Conservation (phyloP, 2,113 vertebrate genomes). For the Passer domesticus region DNA sequence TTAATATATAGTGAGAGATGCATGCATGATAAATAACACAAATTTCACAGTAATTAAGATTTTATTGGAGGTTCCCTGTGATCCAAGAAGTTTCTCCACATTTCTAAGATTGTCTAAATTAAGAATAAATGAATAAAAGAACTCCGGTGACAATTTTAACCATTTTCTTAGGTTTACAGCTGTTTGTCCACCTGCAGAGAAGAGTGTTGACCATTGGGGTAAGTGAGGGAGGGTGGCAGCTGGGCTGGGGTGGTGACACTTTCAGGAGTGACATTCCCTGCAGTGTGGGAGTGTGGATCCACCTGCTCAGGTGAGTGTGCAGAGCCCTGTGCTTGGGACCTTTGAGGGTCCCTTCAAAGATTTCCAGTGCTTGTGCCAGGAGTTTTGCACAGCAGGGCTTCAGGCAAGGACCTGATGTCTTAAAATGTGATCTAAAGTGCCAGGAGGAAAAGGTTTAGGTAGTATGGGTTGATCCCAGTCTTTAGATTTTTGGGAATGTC, state of each 20-base stretch:
- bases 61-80: neutral
- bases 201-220: neutral
- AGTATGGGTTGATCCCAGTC: fast-evolving
- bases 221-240: neutral
- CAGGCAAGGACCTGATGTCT: neutral
- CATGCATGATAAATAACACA: neutral
- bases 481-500: neutral
- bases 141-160: neutral
- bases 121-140: too few relatives aligned
- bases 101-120: neutral
- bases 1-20: neutral
- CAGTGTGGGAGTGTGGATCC: neutral
- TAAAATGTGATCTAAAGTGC: fast-evolving
- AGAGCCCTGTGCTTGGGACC: neutral
- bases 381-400: neutral
- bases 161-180: neutral
- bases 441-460: neutral
- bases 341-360: neutral
- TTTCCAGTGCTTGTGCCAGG: neutral
- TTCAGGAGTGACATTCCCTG: neutral
- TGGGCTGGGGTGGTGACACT: fast-evolving
- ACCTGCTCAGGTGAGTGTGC: neutral
- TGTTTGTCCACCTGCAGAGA: neutral
- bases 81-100: neutral
- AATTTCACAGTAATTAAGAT: neutral